phyloP scores from a whole-genome alignment of 2,113 vertebrate species.

The Nerophis lumbriciformis region DNA sequence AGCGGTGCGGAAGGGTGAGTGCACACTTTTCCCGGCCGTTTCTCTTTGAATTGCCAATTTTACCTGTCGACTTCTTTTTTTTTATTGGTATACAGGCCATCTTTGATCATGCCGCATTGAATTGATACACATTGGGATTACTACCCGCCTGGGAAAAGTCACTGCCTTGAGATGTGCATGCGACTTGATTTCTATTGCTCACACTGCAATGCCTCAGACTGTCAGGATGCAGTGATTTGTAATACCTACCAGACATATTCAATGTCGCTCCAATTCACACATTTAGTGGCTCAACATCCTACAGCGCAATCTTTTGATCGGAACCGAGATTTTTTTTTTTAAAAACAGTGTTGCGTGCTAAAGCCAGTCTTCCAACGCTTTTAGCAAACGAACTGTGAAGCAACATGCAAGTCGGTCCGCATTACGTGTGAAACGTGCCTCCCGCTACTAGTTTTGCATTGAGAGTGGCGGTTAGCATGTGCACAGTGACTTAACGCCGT shows the following conservation, averaged over 20 bases:
- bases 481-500: slow-evolving; percentile 7
- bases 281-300: background rate
- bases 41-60: background rate
- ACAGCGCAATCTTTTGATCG: background rate
- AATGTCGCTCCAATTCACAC: background rate
- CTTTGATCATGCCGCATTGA: background rate
- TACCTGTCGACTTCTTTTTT: background rate
- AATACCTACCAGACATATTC: background rate
- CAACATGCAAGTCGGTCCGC: slow-evolving; percentile 2
- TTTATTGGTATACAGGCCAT: background rate
- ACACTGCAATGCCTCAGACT: background rate
- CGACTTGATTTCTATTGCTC: background rate
- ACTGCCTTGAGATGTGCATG: slow-evolving; percentile 3
- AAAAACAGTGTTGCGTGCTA: background rate
- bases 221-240: background rate
- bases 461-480: slow-evolving; percentile 5
- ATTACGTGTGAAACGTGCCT: background rate
- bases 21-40: background rate
- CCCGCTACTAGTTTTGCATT: background rate
- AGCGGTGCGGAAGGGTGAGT: background rate
- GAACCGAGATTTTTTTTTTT: background rate
- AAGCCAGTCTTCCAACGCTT: background rate
- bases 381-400: background rate
- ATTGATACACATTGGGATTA: slow-evolving; percentile 7
- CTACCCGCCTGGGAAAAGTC: background rate